Evolutionary conservation across 2,113 vertebrate genomes (phyloP).

Genomic region (Myodes glareolus): DNA sequence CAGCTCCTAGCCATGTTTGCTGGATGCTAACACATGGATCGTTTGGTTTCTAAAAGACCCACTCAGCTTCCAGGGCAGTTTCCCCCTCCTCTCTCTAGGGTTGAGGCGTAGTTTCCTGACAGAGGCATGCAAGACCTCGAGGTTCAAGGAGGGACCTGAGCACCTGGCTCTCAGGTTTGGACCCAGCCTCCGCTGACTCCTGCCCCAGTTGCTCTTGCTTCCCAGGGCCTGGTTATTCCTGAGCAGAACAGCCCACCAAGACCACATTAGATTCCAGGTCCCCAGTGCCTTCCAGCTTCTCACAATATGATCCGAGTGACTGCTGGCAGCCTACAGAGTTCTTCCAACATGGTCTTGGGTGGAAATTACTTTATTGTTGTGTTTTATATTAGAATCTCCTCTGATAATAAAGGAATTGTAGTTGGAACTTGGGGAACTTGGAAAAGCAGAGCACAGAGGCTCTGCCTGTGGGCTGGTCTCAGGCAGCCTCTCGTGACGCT

Average conservation of each 20-base stretch:
- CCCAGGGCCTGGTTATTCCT: neutral
- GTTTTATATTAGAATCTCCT: neutral
- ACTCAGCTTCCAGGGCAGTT: neutral
- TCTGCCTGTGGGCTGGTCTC: neutral
- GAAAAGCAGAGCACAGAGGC: neutral
- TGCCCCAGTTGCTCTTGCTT: neutral
- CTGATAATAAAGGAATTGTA: neutral
- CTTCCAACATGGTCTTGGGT: neutral
- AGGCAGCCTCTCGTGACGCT: neutral
- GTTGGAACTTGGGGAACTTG: neutral
- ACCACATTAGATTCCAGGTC: neutral
- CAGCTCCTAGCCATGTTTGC: neutral
- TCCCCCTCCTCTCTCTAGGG: neutral
- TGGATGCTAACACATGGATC: neutral
- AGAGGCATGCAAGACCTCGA: fast-evolving
- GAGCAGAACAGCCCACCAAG: neutral
- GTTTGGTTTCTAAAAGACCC: neutral
- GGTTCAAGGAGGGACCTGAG: neutral
- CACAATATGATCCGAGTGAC: neutral
- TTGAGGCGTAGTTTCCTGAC: neutral
- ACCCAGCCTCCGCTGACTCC: neutral
- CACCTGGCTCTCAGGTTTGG: neutral
- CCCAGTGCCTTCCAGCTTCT: neutral
- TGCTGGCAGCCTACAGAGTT: neutral
- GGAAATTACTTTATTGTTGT: neutral